Evolutionary conservation across 2,113 vertebrate species (phyloP), one percentile per base, ranked within the genome.

Genomic region (Antechinus stuartii): DNA sequence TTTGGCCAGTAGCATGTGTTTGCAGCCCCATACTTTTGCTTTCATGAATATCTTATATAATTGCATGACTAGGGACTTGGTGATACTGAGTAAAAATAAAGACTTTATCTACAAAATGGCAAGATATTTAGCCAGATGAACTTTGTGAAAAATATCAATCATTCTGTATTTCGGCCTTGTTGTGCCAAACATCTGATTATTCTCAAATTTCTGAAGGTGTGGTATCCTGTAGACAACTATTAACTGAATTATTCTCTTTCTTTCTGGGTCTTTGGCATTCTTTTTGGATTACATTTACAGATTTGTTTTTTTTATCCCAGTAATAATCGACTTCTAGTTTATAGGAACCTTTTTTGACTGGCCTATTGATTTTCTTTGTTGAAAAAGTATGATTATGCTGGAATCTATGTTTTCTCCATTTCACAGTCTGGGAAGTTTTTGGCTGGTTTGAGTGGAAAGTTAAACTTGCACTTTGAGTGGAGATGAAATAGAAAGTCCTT

Each of bases 371-470:
- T 30, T 94, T 97, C 68, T 96, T 95, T 95, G 52, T 89, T 14
- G 95, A 95, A 93, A 96, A 3, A 91, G 76, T 56, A 90, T 50
- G 94, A 92, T 98, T 96, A 96, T 94, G 24, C 90, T 92, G 98
- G 96, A 97, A 97, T 97, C 97, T 96, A 96, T 98, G 2, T 96
- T 98, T 96, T 96, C 93, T 97, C 96, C 97, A 91, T 98, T 97
- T 54, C 94, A 2, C 50, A 96, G 92, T 97, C 92, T 97, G 94
- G 97, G 96, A 97, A 95, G 96, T 96, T 97, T 97, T 98, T 98
- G 98, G 98, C 95, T 96, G 91, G 97, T 98, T 96, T 16, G 0
- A 97, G 90, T 97, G 98, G 98, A 99, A 98, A 98, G 90, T 98
- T 95, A 94, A 98, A 96, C 47, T 94, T 97, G 96, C 46, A 49